phyloP scores from a whole-genome alignment of 2,113 vertebrate species.

The Puffinus mauretanicus region DNA sequence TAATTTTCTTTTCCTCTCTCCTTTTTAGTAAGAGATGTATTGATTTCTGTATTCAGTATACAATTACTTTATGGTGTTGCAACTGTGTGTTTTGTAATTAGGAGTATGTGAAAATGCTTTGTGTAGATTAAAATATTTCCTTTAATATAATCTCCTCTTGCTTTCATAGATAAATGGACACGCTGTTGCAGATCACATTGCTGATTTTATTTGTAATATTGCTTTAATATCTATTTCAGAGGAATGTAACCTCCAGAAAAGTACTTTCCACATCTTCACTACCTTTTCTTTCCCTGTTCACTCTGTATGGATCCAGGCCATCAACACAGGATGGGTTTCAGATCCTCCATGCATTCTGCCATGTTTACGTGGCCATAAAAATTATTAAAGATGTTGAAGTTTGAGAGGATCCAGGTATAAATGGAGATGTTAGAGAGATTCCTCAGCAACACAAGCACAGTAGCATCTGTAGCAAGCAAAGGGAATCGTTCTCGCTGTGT shows the following conservation, averaged over 20 bases:
- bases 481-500: background rate
- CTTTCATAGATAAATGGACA: conserved; percentile 23
- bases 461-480: background rate
- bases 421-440: background rate
- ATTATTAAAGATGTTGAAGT: background rate
- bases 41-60: conserved; percentile 46
- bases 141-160: conserved; percentile 41
- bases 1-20: background rate
- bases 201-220: conserved; percentile 49
- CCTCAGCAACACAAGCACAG: background rate
- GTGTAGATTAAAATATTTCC: conserved; percentile 47
- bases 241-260: conserved; percentile 55
- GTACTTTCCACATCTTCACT: conserved; percentile 22
- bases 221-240: conserved; percentile 55
- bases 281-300: background rate
- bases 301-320: conserved; percentile 8
- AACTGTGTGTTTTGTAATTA: conserved; percentile 40
- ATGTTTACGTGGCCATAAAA: background rate
- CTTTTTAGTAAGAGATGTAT: conserved; percentile 43
- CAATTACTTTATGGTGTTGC: conserved; percentile 37
- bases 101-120: conserved; percentile 35
- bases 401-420: background rate
- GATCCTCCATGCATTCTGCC: background rate
- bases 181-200: background rate
- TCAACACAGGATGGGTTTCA: background rate